phyloP scores from a whole-genome alignment of 2,888 invertebrate species.

The Adineta ricciae region DNA sequence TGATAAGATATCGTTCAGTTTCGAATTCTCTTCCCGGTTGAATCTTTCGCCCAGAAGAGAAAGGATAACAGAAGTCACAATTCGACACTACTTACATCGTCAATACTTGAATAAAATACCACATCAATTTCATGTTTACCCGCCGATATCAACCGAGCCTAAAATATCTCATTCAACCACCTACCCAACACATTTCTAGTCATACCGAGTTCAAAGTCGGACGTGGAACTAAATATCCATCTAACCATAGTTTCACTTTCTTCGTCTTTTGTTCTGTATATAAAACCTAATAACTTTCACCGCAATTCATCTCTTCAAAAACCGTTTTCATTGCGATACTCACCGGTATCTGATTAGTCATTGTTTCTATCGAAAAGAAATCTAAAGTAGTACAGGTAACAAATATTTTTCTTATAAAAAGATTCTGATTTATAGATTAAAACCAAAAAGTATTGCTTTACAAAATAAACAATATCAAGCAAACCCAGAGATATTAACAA shows the following conservation, averaged over 20 bases:
- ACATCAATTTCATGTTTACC: not conserved
- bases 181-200: no score
- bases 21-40: not conserved
- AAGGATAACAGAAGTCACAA: no score
- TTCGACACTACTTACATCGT: not conserved
- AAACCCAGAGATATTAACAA: not conserved
- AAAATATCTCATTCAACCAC: no score
- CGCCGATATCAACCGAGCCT: not conserved
- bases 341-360: not conserved
- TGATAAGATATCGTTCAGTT: conserved; percentile 1
- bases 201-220: not conserved
- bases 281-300: not conserved
- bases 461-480: not conserved
- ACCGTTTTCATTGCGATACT: not conserved
- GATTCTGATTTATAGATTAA: not conserved
- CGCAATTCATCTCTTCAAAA: no score
- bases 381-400: not conserved
- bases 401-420: not conserved
- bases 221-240: conserved; percentile 2
- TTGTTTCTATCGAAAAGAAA: not conserved
- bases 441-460: not conserved
- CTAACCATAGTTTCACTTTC: not conserved
- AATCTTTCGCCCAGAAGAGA: not conserved
- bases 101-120: not conserved
- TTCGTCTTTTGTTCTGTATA: not conserved